These are phyloP conservation scores for Dinocampus coccinellae DNA, from an alignment of 2,888 invertebrate genomes.

Conservation along the genomic window DNA sequence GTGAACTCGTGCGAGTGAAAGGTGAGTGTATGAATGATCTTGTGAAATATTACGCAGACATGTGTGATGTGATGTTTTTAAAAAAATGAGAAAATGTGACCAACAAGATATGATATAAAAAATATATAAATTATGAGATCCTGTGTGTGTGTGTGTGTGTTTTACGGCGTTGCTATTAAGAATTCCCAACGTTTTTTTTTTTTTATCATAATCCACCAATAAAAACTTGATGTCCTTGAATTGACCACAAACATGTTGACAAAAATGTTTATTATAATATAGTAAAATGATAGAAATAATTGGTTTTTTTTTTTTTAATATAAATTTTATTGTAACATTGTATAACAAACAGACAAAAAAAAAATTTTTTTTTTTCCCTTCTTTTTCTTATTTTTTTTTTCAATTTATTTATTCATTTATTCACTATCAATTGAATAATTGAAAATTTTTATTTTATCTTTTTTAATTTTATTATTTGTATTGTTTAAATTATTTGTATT, in stretches of 20 bases:
- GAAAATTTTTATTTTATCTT: too few species aligned
- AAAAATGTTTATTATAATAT: background rate
- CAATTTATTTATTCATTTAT: too few species aligned
- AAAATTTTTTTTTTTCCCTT: too few species aligned
- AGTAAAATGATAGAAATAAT: too few species aligned
- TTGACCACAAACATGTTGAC: background rate
- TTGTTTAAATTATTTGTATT: too few species aligned
- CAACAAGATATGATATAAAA: background rate
- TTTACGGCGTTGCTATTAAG: too few species aligned
- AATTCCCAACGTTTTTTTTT: background rate
- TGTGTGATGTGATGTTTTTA: background rate
- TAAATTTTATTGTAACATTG: slow-evolving; percentile 10
- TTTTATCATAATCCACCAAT: background rate
- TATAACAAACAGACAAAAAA: background rate
- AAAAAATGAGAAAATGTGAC: background rate
- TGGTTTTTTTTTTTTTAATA: background rate
- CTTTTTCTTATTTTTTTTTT: background rate
- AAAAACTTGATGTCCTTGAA: slow-evolving; percentile 24
- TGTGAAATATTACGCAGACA: background rate
- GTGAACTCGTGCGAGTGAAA: background rate
- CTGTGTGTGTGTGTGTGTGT: background rate
- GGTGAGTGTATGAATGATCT: background rate
- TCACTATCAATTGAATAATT: too few species aligned
- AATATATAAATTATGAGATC: too few species aligned
- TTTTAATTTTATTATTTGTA: too few species aligned